Conservation (phyloP, 2,888 invertebrate species). For the Cephalotes varians region DNA sequence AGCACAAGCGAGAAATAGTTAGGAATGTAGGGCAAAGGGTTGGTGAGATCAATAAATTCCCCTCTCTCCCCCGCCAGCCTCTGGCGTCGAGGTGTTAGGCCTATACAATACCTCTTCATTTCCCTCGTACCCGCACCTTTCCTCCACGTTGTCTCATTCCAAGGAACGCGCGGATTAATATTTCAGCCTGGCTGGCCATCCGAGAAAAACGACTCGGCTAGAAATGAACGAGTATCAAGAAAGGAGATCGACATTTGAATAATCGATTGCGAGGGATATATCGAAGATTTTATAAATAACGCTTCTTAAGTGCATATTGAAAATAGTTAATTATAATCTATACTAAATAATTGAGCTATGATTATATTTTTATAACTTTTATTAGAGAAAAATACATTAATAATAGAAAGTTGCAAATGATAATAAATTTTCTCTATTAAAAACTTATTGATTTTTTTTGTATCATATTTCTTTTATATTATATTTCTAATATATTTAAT, state of each 20-base stretch:
- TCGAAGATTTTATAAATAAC: conserved; percentile 2
- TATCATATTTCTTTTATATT: not conserved
- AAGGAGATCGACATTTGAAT: conserved; percentile 29
- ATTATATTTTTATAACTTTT: not conserved
- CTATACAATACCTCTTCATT: conserved; percentile 58
- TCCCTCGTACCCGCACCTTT: conserved; percentile 20
- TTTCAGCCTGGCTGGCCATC: conserved; percentile 49
- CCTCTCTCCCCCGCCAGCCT: conserved; percentile 19
- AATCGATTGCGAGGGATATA: conserved; percentile 6
- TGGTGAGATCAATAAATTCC: conserved; percentile 77
- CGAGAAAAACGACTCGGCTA: conserved; percentile 42
- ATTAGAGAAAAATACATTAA: not conserved
- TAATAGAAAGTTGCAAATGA: not conserved
- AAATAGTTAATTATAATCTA: not conserved
- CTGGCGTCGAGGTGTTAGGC: conserved; percentile 62
- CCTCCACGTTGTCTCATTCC: conserved; percentile 8
- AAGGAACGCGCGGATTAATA: conserved; percentile 60
- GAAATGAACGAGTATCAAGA: conserved; percentile 3
- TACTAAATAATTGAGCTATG: not conserved
- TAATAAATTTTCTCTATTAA: not conserved
- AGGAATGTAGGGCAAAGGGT: conserved; percentile 80
- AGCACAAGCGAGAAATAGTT: conserved; percentile 62
- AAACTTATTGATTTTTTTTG: not conserved
- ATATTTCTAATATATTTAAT: not conserved
- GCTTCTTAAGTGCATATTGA: not conserved